Evolutionary conservation across 2,888 invertebrate genomes (phyloP).

Genomic region (Rhingia rostrata): DNA sequence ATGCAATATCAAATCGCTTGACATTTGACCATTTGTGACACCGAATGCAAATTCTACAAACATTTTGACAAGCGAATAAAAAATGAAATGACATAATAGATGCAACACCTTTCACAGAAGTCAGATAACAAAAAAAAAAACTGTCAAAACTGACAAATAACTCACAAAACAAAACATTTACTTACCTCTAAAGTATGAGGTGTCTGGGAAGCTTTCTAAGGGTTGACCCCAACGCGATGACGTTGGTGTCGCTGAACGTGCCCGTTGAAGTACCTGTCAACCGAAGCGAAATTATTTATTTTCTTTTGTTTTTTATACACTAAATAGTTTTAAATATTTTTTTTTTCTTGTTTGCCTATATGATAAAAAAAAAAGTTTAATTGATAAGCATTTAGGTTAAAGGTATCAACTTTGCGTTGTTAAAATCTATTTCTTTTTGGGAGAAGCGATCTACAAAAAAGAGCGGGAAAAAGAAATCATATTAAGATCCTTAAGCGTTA

Average conservation of each 20-base stretch:
- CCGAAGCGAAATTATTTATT: conserved; percentile 74
- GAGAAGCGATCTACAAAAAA: conserved; percentile 81
- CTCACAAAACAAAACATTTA: conserved; percentile 40
- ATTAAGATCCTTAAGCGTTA: conserved; percentile 30
- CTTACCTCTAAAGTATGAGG: conserved; percentile 85
- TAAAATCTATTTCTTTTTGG: conserved; percentile 80
- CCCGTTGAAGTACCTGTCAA: conserved; percentile 86
- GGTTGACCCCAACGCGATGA: conserved; percentile 86
- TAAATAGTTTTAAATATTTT: not conserved
- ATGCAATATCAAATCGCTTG: too few relatives aligned
- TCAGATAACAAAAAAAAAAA: not conserved
- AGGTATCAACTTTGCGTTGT: conserved; percentile 53
- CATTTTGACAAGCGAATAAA: not conserved
- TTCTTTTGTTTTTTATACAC: conserved; percentile 32
- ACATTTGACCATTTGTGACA: not conserved
- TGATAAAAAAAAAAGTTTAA: conserved; percentile 50
- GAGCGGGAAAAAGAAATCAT: conserved; percentile 74
- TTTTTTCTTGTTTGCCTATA: conserved; percentile 18
- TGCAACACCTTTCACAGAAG: conserved; percentile 26
- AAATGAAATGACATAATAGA: not conserved
- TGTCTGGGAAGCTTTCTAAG: conserved; percentile 83
- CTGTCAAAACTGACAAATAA: not conserved
- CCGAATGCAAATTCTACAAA: not conserved
- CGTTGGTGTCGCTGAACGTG: conserved; percentile 89
- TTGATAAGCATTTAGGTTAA: conserved; percentile 74